Conservation (phyloP, 2,888 invertebrate genomes). For the Pyrochroa serraticornis region DNA sequence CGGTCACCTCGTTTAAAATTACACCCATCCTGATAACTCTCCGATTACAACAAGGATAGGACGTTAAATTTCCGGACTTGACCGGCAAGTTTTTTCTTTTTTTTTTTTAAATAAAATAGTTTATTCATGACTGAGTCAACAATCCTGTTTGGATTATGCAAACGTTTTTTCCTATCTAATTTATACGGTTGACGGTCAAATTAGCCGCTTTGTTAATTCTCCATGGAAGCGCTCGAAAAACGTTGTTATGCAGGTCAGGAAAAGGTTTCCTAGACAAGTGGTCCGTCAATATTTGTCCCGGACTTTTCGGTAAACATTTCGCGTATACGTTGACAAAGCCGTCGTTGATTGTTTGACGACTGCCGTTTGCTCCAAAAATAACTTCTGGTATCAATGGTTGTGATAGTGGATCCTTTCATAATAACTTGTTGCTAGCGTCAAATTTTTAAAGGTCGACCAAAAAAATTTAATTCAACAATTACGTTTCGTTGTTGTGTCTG, state of each 20-base stretch:
- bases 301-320: constrained; percentile 9
- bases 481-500: too few relatives aligned
- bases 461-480: background rate
- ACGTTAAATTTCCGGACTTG: background rate
- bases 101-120: too few relatives aligned
- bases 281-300: constrained; percentile 1
- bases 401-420: background rate
- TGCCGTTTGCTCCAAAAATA: background rate
- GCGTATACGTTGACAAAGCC: background rate
- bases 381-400: background rate
- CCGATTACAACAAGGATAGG: background rate
- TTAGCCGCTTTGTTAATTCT: too few relatives aligned
- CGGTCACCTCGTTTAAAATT: constrained; percentile 29
- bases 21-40: constrained; percentile 1
- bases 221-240: too few relatives aligned
- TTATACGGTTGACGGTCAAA: too few relatives aligned
- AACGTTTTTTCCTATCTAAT: too few relatives aligned
- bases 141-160: too few relatives aligned
- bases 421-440: background rate
- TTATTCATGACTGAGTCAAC: too few relatives aligned
- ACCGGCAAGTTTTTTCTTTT: too few relatives aligned
- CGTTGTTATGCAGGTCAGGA: too few relatives aligned
- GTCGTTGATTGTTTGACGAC: background rate
- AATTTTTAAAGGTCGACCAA: too few relatives aligned
- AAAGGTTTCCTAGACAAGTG: too few relatives aligned